These are phyloP conservation scores for Tribolium madens DNA, from an alignment of 1,140 invertebrate genomes.

Conservation along the genomic window DNA sequence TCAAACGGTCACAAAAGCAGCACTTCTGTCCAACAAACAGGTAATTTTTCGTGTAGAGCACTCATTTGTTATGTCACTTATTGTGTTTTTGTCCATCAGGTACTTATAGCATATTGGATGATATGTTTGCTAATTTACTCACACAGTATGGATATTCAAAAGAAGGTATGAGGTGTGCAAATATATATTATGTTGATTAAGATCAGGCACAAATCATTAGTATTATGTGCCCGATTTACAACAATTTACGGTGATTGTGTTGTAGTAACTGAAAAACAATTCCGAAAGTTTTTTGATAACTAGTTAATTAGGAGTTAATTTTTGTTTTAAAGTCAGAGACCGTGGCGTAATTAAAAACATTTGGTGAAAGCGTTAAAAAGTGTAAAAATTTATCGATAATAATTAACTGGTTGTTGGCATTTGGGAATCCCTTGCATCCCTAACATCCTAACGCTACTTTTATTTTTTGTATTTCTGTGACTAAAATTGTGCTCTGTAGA, in stretches of 20 bases:
- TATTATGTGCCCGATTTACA: background rate
- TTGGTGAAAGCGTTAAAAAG: too few relatives aligned
- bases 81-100: slow-evolving; percentile 49
- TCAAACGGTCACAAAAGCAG: slow-evolving; percentile 48
- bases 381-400: background rate
- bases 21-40: slow-evolving; percentile 46
- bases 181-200: slow-evolving; percentile 5
- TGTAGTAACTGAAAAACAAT: background rate
- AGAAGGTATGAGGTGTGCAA: slow-evolving; percentile 54
- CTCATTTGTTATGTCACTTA: slow-evolving; percentile 33
- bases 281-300: background rate
- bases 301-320: background rate
- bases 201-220: slow-evolving; percentile 22
- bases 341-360: too few relatives aligned
- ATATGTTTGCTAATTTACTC: slow-evolving; percentile 59
- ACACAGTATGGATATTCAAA: slow-evolving; percentile 57
- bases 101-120: slow-evolving; percentile 59
- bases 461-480: background rate
- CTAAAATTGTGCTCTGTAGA: slow-evolving; percentile 15
- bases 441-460: slow-evolving; percentile 14
- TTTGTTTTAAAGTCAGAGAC: too few relatives aligned
- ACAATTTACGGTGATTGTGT: slow-evolving; percentile 2
- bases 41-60: slow-evolving; percentile 16
- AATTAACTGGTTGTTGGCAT: slow-evolving; percentile 1
- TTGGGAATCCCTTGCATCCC: slow-evolving; percentile 10